Evolutionary conservation across 2,113 vertebrate genomes (phyloP).

Genomic region (Bubo bubo): DNA sequence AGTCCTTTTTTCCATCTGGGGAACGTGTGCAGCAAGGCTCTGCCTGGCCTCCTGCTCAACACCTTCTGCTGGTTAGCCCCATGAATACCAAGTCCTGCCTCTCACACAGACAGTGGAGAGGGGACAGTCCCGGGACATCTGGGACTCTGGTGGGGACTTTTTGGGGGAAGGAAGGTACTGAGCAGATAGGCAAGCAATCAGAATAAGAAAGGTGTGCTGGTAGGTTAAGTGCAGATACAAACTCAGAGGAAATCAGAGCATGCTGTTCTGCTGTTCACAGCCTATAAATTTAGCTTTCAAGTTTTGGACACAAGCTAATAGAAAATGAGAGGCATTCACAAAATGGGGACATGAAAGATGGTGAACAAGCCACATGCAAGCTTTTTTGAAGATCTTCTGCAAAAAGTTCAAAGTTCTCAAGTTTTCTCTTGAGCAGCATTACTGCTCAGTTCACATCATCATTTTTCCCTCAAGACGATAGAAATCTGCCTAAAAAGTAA

Average conservation of each 20-base stretch:
- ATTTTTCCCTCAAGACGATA: not conserved
- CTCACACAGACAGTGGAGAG: accelerated
- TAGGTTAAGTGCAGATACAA: not conserved
- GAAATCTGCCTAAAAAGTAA: not conserved
- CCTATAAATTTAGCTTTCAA: not conserved
- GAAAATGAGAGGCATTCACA: not conserved
- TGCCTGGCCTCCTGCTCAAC: not conserved
- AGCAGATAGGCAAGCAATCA: not conserved
- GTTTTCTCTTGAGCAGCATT: not conserved
- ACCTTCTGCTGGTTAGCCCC: not conserved
- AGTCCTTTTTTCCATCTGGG: no score
- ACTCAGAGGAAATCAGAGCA: not conserved
- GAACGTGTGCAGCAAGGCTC: not conserved
- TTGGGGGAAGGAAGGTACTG: not conserved
- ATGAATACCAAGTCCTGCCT: not conserved
- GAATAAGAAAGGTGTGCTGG: not conserved
- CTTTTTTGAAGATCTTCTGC: not conserved
- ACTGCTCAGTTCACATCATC: not conserved
- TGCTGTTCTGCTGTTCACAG: not conserved
- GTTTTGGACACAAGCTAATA: not conserved
- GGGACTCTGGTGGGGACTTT: not conserved
- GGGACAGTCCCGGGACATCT: not conserved
- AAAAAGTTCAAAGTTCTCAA: not conserved
- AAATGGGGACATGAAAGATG: not conserved
- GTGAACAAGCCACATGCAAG: not conserved